Evolutionary conservation across 2,797 vertebrate genomes (phyloP), one percentile per base, ranked within the genome.

Genomic region (Mormyrops attenuatus): DNA sequence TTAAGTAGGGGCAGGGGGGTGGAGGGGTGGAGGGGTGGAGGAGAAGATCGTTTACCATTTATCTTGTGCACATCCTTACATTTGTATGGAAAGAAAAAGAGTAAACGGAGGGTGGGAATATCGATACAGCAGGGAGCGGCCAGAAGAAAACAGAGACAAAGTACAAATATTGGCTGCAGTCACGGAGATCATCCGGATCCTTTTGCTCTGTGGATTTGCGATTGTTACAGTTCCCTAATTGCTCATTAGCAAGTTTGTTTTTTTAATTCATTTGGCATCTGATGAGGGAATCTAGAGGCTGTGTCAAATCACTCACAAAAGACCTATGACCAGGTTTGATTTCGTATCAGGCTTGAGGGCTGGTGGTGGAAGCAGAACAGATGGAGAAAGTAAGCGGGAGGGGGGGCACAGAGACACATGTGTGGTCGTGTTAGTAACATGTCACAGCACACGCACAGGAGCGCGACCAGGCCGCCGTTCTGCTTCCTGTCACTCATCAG

Each of bases 151-250:
- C 92, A 90, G 93, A 26, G 87, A 87, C 53, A 30, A 38, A 86
- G 94, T 95, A 41, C 34, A 20, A 41, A 77, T 17, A 41, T 38
- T 20, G 52, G 60, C 85, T 82, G 82, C 41, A 80, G 86, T 94
- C 94, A 94, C 94, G 94, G 95, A 93, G 93, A 94, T 94, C 93
- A 94, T 95, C 94, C 89, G 88, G 92, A 94, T 94, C 91, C 93
- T 93, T 92, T 94, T 94, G 94, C 94, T 94, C 93, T 94, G 95
- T 96, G 95, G 95, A 96, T 96, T 95, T 94, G 93, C 94, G 94
- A 95, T 95, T 95, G 95, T 95, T 94, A 94, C 94, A 94, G 85
- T 93, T 96, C 95, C 94, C 95, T 15, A 92, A 92, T 92, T 95
- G 95, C 94, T 95, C 95, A 96, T 96, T 95, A 95, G 93, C 93